phyloP scores from a whole-genome alignment of 1,140 invertebrate species.

The Apocrypta bakeri region DNA sequence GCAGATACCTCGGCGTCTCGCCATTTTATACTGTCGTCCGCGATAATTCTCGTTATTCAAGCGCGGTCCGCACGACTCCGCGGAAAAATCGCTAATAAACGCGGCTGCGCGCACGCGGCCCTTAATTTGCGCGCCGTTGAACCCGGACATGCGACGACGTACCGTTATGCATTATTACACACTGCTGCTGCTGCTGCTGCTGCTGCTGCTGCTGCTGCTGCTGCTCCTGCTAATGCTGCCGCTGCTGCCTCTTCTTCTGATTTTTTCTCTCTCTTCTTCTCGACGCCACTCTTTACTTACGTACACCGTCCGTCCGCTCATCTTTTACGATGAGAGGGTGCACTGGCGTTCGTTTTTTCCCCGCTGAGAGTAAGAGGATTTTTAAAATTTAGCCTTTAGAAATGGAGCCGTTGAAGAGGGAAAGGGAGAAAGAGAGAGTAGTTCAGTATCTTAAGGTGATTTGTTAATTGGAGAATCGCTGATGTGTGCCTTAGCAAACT shows the following conservation, averaged over 20 bases:
- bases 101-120: neutral
- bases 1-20: neutral
- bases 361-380: too few species aligned
- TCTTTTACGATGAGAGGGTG: neutral
- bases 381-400: too few species aligned
- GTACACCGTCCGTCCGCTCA: too few species aligned
- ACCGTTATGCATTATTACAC: constrained; percentile 67
- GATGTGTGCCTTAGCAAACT: too few species aligned
- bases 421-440: too few species aligned
- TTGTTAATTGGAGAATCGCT: too few species aligned
- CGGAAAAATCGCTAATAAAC: constrained; percentile 46
- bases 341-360: too few species aligned
- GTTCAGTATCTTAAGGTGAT: too few species aligned
- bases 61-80: constrained; percentile 1
- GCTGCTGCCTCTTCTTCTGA: constrained; percentile 23
- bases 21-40: neutral
- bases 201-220: constrained; percentile 4
- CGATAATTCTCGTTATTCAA: constrained; percentile 2
- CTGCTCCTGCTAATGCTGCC: neutral
- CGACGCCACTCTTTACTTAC: constrained; percentile 10
- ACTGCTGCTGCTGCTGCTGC: constrained; percentile 10
- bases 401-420: too few species aligned
- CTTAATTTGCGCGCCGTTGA: constrained; percentile 47
- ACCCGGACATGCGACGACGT: constrained; percentile 63
- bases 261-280: constrained; percentile 37